Evolutionary conservation across 2,888 invertebrate species (phyloP).

Genomic region (Lumbricus terrestris): DNA sequence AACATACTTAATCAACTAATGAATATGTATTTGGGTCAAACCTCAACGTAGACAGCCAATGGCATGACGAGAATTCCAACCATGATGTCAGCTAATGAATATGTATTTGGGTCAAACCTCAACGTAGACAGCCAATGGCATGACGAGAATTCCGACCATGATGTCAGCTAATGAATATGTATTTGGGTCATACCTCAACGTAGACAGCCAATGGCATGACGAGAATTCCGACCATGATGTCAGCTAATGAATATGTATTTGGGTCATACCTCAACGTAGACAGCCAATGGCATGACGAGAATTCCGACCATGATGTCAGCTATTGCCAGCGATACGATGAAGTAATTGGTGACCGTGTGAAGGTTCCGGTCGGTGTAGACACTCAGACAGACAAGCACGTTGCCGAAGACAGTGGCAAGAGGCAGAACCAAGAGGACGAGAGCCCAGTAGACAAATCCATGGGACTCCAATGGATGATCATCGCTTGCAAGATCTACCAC

Average conservation of each 20-base stretch:
- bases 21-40: too few relatives aligned
- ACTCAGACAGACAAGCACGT: conserved; percentile 92
- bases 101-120: conserved; percentile 75
- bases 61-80: conserved; percentile 97
- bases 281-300: conserved; percentile 97
- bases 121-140: conserved; percentile 98
- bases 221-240: conserved; percentile 86
- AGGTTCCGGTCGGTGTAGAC: conserved; percentile 83
- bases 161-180: too few relatives aligned
- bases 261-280: conserved; percentile 91
- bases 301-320: conserved; percentile 95
- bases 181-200: conserved; percentile 82
- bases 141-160: conserved; percentile 76
- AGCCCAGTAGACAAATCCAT: conserved; percentile 18
- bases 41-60: conserved; percentile 97
- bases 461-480: not conserved
- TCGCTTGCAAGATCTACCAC: not conserved
- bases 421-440: conserved; percentile 78
- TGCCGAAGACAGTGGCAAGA: conserved; percentile 81
- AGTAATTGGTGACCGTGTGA: conserved; percentile 97
- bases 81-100: conserved; percentile 64
- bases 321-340: conserved; percentile 94
- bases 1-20: too few relatives aligned
- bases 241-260: not conserved
- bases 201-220: conserved; percentile 99